Evolutionary conservation across 2,113 vertebrate species (phyloP), one percentile per base, ranked within the genome.

Genomic region (Dipodomys ordii): DNA sequence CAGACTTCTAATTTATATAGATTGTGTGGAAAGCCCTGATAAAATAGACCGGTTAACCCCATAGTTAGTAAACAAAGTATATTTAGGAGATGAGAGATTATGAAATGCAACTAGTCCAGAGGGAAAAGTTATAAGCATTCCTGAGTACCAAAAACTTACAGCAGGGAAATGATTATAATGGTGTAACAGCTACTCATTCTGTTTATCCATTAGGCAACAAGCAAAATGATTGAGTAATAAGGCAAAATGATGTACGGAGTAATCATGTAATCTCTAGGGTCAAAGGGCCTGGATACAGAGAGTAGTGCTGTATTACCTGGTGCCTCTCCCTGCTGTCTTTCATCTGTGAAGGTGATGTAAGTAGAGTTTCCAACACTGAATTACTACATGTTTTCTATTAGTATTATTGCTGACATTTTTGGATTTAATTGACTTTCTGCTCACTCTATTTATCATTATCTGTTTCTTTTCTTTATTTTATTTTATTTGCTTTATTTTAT

Each of bases 151-250:
- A 53, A 25, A 49, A 77, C 62, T 85, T 81, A 74, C 7, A 85
- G 60, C 6, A 84, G 25, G 87, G 79, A 81, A 92, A 69, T 19
- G 78, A 82, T 32, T 74, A 25, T 12, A 39, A 25, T 69, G 6
- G 13, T 35, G 16, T 62, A 82, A 87, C 30, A 69, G 27, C 78
- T 83, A 35, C 27, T 83, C 64, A 77, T 67, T 76, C 46, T 80
- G 83, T 90, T 90, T 82, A 91, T 79, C 90, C 65, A 62, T 28
- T n/a, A 62, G 87, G 44, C 90, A 87, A 87, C 90, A 72, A 85
- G 74, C 35, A 57, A 57, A 57, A 57, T 57, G 15, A 57, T 57
- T 13, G 15, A 13, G 60, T 53, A 68, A 79, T n/a, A 35, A 82
- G 44, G 60, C 57, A 69, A 82, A 84, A 79, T 11, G 27, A 9